Evolutionary conservation across 2,113 vertebrate species (phyloP), one percentile per base, ranked within the genome.

Genomic region (Grallaria varia): DNA sequence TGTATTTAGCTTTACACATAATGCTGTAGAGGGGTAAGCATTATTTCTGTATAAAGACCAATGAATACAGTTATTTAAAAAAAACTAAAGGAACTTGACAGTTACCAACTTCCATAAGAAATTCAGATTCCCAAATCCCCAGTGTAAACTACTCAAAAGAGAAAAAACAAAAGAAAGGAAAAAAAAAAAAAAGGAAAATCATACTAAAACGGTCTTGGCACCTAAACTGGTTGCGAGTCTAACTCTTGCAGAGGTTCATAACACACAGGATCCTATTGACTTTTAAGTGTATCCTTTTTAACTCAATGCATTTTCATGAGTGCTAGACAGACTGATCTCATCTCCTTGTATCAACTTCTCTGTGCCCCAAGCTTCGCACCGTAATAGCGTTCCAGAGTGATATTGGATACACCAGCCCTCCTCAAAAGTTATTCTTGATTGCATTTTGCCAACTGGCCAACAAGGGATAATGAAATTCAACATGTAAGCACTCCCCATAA

Each of bases 381-480:
- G 1, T 68, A 85, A 84, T 3, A 73, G 71, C 2, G 1, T 74
- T 86, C 63, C 85, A 90, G 42, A 40, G 78, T 7, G 50, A 90
- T 59, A 93, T 1, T 44, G 67, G 87, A 94, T 80, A 95, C 2
- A 1, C 23, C 39, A 87, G 55, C 17, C n/a, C 68, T 77, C 33
- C 84, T 90, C 63, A 53, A 50, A 94, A 94, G 50, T 80, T 93
- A 45, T 27, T 74, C 75, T 83, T 91, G 71, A 87, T 80, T 86
- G 87, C 75, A 63, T 88, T 95, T 80, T 86, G 59, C 90, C 79
- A 89, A 89, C 56, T 33, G 56, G 76, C 58, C 80, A 87, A 74
- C 8, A 9, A 80, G 39, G 35, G 24, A 74, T 47, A 85, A 96
- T 42, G 50, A 85, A 95, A 67, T 82, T 91, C 84, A 76, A 35